Conservation (phyloP, 2,888 invertebrate species). For the Mythimna ferrago region DNA sequence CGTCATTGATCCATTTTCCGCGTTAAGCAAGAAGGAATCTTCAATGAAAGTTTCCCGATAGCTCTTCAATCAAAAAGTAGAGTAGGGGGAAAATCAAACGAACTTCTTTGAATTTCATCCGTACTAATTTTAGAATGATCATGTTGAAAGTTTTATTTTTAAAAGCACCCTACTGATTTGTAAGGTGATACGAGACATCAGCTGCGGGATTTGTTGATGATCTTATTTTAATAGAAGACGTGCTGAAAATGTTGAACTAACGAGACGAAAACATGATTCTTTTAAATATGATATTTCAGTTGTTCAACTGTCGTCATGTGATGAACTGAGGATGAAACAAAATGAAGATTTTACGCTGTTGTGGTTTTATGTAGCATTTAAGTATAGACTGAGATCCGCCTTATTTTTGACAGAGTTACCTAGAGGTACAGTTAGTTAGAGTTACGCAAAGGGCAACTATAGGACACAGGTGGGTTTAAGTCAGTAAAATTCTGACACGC, state of each 20-base stretch:
- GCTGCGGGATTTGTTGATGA: conserved; percentile 38
- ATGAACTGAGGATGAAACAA: neutral
- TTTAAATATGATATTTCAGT: conserved; percentile 38
- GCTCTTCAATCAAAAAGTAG: conserved; percentile 27
- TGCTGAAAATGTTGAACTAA: conserved; percentile 41
- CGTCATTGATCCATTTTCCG: neutral
- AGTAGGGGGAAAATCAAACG: conserved; percentile 13
- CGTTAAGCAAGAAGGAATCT: neutral
- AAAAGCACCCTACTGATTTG: conserved; percentile 55
- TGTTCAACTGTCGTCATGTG: neutral
- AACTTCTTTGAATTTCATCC: conserved; percentile 26
- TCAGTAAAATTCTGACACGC: too few relatives aligned
- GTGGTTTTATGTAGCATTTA: too few relatives aligned
- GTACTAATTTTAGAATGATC: conserved; percentile 43
- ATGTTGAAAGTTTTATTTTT: conserved; percentile 52
- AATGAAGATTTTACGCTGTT: too few relatives aligned
- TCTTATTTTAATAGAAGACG: conserved; percentile 40
- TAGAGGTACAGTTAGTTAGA: too few relatives aligned
- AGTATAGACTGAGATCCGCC: too few relatives aligned
- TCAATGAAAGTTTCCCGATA: conserved; percentile 15
- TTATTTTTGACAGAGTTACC: too few relatives aligned
- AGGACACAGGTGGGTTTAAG: too few relatives aligned
- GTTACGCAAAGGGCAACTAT: too few relatives aligned
- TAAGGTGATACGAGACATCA: conserved; percentile 52
- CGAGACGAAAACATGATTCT: conserved; percentile 32